Evolutionary conservation across 2,113 vertebrate species (phyloP), one percentile per base, ranked within the genome.

Genomic region (Oncorhynchus clarkii): DNA sequence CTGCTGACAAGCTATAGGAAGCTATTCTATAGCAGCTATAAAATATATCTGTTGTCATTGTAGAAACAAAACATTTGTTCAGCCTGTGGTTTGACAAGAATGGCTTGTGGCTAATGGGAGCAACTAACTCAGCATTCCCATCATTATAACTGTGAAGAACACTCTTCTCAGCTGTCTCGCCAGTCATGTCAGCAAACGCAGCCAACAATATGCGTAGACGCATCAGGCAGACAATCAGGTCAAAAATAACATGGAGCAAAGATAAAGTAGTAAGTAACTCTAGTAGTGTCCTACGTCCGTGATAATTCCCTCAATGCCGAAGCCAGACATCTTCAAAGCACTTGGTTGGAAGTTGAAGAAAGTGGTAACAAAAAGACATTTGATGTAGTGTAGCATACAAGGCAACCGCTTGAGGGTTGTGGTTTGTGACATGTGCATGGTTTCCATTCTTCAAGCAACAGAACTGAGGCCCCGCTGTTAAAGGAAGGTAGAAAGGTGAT

Each of bases 171-270:
- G 49, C 67, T 71, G 64, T 51, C 64, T 18, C 24, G 65, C 20
- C 64, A 34, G 59, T 77, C 45, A 74, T 49, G 60, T 81, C 67
- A 74, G 48, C 67, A 51, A 59, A 69, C 54, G 45, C 29, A 66
- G 45, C 67, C 48, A 18, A 59, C 22, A 59, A 74, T 13, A 68
- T n/a, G 45, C 74, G 0, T 2, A 72, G 51, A 77, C n/a, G 62
- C 71, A 45, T 45, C 72, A 27, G 68, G 62, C 72, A 71, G 75
- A 81, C 71, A 77, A 39, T 34, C 71, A 60, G 31, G 75, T 74
- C 70, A 81, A 81, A 74, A 81, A 77, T 81, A 77, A 73, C 66
- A 45, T 66, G 20, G 69, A 59, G 67, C 34, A 65, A 69, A 26
- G 39, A 26, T 60, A 24, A 34, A 73, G 68, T 34, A 65, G 69